phyloP scores from a whole-genome alignment of 2,113 vertebrate species.

The Anseranas semipalmata region DNA sequence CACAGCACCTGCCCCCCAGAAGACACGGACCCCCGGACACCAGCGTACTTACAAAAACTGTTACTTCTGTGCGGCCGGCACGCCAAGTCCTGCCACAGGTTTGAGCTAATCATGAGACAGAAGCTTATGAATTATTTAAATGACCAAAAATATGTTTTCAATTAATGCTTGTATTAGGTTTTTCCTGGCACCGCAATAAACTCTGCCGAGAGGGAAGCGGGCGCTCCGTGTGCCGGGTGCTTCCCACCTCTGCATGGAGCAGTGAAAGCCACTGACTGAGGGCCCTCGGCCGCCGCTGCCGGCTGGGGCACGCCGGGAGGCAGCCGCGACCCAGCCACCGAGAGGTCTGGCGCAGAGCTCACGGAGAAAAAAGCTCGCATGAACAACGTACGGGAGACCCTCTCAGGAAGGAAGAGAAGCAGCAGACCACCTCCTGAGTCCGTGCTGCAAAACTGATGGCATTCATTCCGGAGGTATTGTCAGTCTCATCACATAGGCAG shows the following conservation, averaged over 20 bases:
- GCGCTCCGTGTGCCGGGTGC: accelerated
- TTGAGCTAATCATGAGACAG: background rate
- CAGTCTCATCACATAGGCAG: background rate
- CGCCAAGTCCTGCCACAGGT: too few species aligned
- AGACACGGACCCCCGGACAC: accelerated
- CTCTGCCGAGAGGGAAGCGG: background rate
- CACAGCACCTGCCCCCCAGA: background rate
- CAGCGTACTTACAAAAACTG: accelerated
- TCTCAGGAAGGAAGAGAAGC: background rate
- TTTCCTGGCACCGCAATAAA: background rate
- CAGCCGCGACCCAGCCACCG: accelerated
- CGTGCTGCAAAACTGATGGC: background rate
- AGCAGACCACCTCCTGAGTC: background rate
- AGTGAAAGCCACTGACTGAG: accelerated
- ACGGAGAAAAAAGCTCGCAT: accelerated
- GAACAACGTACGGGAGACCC: accelerated
- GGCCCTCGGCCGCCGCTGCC: accelerated
- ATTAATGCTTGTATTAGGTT: background rate
- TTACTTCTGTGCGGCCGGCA: background rate
- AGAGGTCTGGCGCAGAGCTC: background rate
- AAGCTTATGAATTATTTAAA: background rate
- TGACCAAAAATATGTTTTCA: background rate
- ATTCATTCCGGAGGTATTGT: background rate
- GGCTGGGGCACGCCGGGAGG: accelerated
- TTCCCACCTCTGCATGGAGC: accelerated